These are phyloP conservation scores for Catharus minimus DNA, from an alignment of 2,113 vertebrate genomes.

Conservation along the genomic window DNA sequence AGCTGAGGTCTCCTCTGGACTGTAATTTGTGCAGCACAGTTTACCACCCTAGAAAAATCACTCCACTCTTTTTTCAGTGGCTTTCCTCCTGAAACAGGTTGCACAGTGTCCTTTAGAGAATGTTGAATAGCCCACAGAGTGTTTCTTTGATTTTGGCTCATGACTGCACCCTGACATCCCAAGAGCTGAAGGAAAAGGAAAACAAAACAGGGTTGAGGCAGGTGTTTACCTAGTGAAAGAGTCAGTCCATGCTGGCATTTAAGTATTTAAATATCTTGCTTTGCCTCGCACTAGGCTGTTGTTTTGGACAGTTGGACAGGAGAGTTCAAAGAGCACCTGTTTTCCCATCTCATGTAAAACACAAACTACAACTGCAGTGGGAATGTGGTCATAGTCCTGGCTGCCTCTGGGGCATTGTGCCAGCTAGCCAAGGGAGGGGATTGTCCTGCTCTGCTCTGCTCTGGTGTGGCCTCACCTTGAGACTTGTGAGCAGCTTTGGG, in stretches of 20 bases:
- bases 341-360: neutral
- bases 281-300: neutral
- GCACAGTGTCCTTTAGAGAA: slow-evolving; percentile 31
- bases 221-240: neutral
- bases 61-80: neutral
- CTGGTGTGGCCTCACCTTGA: neutral
- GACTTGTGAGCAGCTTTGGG: neutral
- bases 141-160: slow-evolving; percentile 5
- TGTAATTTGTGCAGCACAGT: slow-evolving; percentile 15
- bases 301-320: neutral
- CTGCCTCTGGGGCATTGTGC: neutral
- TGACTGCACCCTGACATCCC: neutral
- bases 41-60: slow-evolving; percentile 44
- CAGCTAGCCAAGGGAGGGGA: neutral
- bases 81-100: slow-evolving; percentile 48
- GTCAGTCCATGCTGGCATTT: neutral
- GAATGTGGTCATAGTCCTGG: neutral
- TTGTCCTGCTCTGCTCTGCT: neutral
- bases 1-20: slow-evolving; percentile 8
- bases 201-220: neutral
- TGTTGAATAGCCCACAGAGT: slow-evolving; percentile 2
- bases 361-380: neutral
- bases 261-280: neutral
- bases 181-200: neutral
- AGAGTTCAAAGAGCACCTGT: neutral